These are phyloP conservation scores for Leptestheria dahalacensis DNA, from an alignment of 1,140 invertebrate genomes.

Conservation along the genomic window DNA sequence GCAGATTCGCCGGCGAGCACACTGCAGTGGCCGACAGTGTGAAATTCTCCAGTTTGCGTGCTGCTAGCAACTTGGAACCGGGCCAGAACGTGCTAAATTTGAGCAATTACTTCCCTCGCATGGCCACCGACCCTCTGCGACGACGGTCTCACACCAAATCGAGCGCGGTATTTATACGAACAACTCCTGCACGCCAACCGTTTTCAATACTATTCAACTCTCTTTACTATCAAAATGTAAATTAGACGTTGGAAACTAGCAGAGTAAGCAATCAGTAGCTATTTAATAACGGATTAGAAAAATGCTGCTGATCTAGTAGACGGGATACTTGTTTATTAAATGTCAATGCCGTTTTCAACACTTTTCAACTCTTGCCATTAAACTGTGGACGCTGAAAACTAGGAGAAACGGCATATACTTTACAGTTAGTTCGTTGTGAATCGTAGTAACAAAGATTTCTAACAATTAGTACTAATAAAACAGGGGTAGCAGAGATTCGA, in stretches of 20 bases:
- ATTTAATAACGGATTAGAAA: too few species aligned
- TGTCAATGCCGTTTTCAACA: too few species aligned
- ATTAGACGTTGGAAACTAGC: too few species aligned
- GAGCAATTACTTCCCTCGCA: constrained; percentile 19
- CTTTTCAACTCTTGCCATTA: too few species aligned
- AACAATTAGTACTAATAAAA: constrained; percentile 24
- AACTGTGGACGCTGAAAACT: too few species aligned
- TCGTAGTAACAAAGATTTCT: constrained; percentile 26
- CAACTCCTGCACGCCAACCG: constrained; percentile 19
- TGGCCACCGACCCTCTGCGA: constrained; percentile 26
- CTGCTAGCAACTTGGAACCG: neutral
- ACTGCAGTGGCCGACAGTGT: neutral
- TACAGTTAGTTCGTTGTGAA: too few species aligned
- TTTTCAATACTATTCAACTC: constrained; percentile 18
- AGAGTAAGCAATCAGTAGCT: too few species aligned
- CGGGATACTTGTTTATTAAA: too few species aligned
- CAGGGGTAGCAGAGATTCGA: constrained; percentile 28
- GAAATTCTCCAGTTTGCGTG: constrained; percentile 1
- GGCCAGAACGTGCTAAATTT: constrained; percentile 5
- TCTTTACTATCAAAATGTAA: too few species aligned
- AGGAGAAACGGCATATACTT: too few species aligned
- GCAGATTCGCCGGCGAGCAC: too few species aligned
- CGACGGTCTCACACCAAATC: constrained; percentile 32
- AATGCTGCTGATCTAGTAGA: too few species aligned
- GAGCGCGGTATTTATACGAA: neutral